Base-by-base conservation (phyloP, 2,888 invertebrate species). In the Macropis europaea region DNA sequence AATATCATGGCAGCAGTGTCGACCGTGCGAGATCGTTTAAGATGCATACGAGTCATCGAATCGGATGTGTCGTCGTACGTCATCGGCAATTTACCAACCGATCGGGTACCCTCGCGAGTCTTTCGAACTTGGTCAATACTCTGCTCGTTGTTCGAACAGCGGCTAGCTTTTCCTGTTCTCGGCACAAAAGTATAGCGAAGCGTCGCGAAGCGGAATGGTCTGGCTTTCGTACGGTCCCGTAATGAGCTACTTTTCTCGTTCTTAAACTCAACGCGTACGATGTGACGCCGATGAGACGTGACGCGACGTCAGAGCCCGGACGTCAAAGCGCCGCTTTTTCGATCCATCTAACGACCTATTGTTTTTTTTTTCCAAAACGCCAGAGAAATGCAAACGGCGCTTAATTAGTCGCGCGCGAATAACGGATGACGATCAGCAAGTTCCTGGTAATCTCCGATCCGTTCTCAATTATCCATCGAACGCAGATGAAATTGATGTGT, bases 261-360 rank as follows among this genome's bases (percentile, higher is more conserved):
- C 22, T 45, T 30, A 48, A 36, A 40, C 71, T 26, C 47, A 19
- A 36, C 53, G 38, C 47, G 60, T 53, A 30, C 34, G 19, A 32
- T 7, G 2, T 32, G 45, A 63, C 54, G 69, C 32, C 7, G 62
- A 53, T 62, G 47, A 72, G 66, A 79, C 56, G 68, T 53, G 66
- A 73, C 60, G 32, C 17, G 28, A 30, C 36, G 17, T n/a, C n/a
- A n/a, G 13, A 19, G 38, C 36, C 42, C 11, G 15, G 2, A 43
- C 47, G 34, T 53, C 50, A 38, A 38, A 52, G 19, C 26, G 24
- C 3, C 13, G 32, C 52, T 32, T 38, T 36, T 45, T 47, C 34
- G 11, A 47, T 28, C 24, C 32, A 26, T 24, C 32, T 70, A 74
- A 75, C 64, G 57, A 52, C 57, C 40, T 50, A 79, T 77, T 79